A percentile compares a stretch with the other conserved stretches of the same genome.
Conservation (phyloP, 2,797 vertebrate genomes). For the Enoplosus armatus region DNA sequence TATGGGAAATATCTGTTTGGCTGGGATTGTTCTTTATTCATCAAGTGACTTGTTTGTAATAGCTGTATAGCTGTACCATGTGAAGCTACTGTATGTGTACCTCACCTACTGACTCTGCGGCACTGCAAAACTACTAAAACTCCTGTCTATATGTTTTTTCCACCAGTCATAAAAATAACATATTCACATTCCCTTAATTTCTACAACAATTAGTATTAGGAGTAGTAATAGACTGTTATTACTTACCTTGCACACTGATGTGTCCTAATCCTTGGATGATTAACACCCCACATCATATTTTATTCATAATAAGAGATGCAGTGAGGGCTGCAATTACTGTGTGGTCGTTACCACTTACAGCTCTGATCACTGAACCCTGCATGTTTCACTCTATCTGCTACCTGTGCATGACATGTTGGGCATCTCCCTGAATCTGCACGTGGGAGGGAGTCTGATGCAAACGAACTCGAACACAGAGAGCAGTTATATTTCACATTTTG, state of each 20-base stretch:
- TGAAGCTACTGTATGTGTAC: neutral
- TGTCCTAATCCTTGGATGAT: conserved; percentile 64
- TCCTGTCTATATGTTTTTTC: conserved; percentile 2
- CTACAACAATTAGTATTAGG: conserved; percentile 60
- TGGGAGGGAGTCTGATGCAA: conserved; percentile 47
- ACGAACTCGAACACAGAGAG: conserved; percentile 42
- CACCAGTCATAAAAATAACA: conserved; percentile 53
- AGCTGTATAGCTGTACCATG: conserved; percentile 14
- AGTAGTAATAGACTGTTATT: conserved; percentile 74
- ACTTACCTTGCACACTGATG: conserved; percentile 70
- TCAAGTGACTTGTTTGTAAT: conserved; percentile 29
- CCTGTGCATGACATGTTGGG: conserved; percentile 42
- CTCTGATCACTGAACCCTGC: conserved; percentile 54
- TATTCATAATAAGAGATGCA: conserved; percentile 81
- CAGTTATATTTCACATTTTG: conserved; percentile 23
- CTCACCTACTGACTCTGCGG: conserved; percentile 4
- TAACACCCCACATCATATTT: conserved; percentile 82
- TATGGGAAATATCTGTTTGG: conserved; percentile 33
- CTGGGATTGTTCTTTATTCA: conserved; percentile 53
- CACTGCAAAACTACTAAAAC: conserved; percentile 12
- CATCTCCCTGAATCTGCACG: conserved; percentile 33
- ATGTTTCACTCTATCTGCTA: conserved; percentile 50
- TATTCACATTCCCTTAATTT: conserved; percentile 59
- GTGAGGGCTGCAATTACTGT: conserved; percentile 76
- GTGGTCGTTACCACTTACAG: conserved; percentile 55